A percentile compares a stretch with the other conserved stretches of the same genome.
phyloP scores from a whole-genome alignment of 1,140 invertebrate species.

The Scaptomyza montana region DNA sequence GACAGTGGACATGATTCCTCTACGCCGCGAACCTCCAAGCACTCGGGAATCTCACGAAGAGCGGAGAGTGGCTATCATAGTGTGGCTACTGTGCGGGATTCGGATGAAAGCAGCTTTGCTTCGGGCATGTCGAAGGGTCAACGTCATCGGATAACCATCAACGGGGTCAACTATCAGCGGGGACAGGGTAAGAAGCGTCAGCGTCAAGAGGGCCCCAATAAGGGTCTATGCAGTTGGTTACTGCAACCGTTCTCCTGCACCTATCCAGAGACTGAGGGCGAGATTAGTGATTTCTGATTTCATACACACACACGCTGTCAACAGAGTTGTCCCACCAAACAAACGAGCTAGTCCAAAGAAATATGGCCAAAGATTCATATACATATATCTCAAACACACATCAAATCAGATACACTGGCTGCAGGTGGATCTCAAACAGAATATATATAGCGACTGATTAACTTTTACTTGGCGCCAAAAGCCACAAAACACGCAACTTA shows the following conservation, averaged over 20 bases:
- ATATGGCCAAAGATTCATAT: slow-evolving; percentile 57
- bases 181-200: slow-evolving; percentile 71
- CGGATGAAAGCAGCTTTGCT: slow-evolving; percentile 92
- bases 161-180: slow-evolving; percentile 67
- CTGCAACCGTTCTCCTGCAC: slow-evolving; percentile 89
- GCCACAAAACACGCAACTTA: slow-evolving; percentile 42
- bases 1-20: slow-evolving; percentile 92
- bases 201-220: slow-evolving; percentile 66
- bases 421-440: slow-evolving; percentile 19
- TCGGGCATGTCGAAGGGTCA: slow-evolving; percentile 89
- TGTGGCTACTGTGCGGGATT: slow-evolving; percentile 90
- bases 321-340: slow-evolving; percentile 51
- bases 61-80: slow-evolving; percentile 95
- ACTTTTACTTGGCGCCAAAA: slow-evolving; percentile 63
- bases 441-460: slow-evolving; percentile 72
- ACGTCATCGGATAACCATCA: slow-evolving; percentile 86
- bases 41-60: slow-evolving; percentile 89
- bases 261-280: slow-evolving; percentile 88
- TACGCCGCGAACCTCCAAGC: slow-evolving; percentile 90
- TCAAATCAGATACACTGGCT: slow-evolving; percentile 16
- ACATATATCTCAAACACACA: slow-evolving; percentile 21
- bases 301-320: background rate
- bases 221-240: slow-evolving; percentile 78
- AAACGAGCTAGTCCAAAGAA: slow-evolving; percentile 67
- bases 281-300: slow-evolving; percentile 87